phyloP scores from a whole-genome alignment of 2,113 vertebrate species.

The Tonatia bakeri region DNA sequence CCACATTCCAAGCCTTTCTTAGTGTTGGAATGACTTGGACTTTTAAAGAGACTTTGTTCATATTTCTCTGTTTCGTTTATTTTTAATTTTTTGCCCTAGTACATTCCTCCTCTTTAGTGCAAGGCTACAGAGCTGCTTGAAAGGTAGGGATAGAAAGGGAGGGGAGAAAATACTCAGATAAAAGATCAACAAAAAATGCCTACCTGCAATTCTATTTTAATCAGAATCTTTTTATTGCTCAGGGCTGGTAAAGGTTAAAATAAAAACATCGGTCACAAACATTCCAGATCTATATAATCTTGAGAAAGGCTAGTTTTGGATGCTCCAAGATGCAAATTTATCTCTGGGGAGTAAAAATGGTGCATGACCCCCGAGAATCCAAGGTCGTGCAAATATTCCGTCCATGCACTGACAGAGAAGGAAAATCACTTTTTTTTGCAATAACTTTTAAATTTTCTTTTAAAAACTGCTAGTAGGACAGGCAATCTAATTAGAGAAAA shows the following conservation, averaged over 20 bases:
- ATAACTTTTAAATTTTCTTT: not conserved
- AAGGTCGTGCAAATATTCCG: not conserved
- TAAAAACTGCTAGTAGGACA: not conserved
- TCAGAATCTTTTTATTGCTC: not conserved
- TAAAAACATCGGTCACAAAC: not conserved
- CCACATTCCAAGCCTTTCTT: not conserved
- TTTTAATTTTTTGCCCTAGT: not conserved
- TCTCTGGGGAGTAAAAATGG: not conserved
- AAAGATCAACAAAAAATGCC: not conserved
- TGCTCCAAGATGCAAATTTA: rapidly evolving
- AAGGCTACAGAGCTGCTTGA: not conserved
- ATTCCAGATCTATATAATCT: not conserved
- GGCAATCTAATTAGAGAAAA: not conserved
- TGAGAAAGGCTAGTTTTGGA: not conserved
- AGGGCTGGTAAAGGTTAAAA: not conserved
- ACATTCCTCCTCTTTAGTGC: not conserved
- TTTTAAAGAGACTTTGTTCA: not conserved
- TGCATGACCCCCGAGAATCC: not conserved
- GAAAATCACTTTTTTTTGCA: no score
- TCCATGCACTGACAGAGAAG: not conserved
- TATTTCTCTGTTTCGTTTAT: not conserved
- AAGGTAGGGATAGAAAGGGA: not conserved
- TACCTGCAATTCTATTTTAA: not conserved
- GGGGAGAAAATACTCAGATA: not conserved
- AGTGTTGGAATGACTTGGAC: not conserved